Percentiles rank a stretch among this genome's conserved stretches.
These are phyloP conservation scores for Cliona cf. orientalis DNA, from an alignment of 37 sponge, comb jelly and placozoan genomes.

Conservation along the genomic window DNA sequence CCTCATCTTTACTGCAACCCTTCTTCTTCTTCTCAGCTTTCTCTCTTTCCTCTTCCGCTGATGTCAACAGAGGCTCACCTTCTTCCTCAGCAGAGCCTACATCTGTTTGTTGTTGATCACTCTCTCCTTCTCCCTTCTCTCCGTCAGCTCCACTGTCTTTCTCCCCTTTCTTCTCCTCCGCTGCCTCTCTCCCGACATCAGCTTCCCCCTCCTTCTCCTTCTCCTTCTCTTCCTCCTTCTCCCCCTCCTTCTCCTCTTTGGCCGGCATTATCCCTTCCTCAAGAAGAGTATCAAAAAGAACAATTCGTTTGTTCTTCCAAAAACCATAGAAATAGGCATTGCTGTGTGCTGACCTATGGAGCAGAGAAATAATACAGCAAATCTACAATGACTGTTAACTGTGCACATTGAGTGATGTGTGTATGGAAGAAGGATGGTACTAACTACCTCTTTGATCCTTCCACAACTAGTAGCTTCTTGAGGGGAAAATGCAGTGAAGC, in stretches of 20 bases:
- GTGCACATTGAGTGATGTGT: background rate
- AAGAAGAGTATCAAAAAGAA: conserved; percentile 95
- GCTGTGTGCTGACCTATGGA: conserved; percentile 86
- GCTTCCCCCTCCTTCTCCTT: conserved; percentile 20
- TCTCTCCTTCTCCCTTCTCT: background rate
- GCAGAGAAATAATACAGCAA: background rate
- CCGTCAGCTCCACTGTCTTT: conserved; percentile 8
- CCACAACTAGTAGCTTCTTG: conserved; percentile 90
- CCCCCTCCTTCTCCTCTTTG: background rate
- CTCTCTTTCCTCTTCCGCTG: background rate
- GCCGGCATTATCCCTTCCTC: conserved; percentile 54
- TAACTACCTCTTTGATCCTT: conserved; percentile 78
- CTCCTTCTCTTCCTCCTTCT: conserved; percentile 12
- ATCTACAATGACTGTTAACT: background rate
- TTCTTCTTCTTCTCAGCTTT: conserved; percentile 20
- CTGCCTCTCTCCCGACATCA: conserved; percentile 81
- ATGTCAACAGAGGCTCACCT: background rate
- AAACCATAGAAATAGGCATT: conserved; percentile 99
- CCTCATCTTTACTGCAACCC: conserved; percentile 86
- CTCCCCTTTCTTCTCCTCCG: no score
- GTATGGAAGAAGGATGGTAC: background rate
- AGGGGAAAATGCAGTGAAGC: conserved; percentile 82
- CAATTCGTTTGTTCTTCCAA: conserved; percentile 93
- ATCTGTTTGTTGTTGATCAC: background rate
- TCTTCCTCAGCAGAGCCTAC: no score